phyloP scores from a whole-genome alignment of 2,113 vertebrate genomes.

The Chascanopsetta lugubris region DNA sequence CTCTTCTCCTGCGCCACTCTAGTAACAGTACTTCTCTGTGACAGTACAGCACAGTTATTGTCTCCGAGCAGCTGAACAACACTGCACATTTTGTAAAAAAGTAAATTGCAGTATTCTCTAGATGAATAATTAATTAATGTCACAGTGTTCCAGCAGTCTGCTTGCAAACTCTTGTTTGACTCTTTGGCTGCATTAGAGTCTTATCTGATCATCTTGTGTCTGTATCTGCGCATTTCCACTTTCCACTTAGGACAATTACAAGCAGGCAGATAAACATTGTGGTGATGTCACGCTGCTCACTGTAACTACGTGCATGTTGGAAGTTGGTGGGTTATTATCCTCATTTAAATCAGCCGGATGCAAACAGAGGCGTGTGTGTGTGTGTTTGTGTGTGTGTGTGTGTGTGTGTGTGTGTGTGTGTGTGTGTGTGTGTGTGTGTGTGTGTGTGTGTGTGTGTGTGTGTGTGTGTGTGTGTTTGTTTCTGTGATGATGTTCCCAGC shows the following conservation, averaged over 20 bases:
- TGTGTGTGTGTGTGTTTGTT: neutral
- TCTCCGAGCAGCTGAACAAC: too few relatives aligned
- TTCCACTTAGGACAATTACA: slow-evolving; percentile 25
- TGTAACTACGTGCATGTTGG: neutral
- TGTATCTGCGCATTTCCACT: too few relatives aligned
- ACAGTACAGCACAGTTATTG: too few relatives aligned
- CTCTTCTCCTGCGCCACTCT: too few relatives aligned
- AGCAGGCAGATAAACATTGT: slow-evolving; percentile 23
- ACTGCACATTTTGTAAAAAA: too few relatives aligned
- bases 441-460: neutral
- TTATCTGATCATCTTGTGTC: too few relatives aligned
- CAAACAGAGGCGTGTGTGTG: neutral
- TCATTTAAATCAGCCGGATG: slow-evolving; percentile 27
- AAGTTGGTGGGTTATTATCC: slow-evolving; percentile 3
- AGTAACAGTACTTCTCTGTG: too few relatives aligned
- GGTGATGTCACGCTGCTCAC: slow-evolving; percentile 2
- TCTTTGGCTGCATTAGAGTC: too few relatives aligned
- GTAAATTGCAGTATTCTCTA: too few relatives aligned
- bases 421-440: neutral
- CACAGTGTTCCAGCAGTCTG: too few relatives aligned
- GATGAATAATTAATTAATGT: too few relatives aligned
- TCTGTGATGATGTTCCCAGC: slow-evolving; percentile 18
- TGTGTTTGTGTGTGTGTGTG: neutral
- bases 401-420: neutral
- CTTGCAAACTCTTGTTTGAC: too few relatives aligned